Evolutionary conservation across 2,888 invertebrate species (phyloP), one percentile per base, ranked within the genome.

Genomic region (Barypeithes pellucidus): DNA sequence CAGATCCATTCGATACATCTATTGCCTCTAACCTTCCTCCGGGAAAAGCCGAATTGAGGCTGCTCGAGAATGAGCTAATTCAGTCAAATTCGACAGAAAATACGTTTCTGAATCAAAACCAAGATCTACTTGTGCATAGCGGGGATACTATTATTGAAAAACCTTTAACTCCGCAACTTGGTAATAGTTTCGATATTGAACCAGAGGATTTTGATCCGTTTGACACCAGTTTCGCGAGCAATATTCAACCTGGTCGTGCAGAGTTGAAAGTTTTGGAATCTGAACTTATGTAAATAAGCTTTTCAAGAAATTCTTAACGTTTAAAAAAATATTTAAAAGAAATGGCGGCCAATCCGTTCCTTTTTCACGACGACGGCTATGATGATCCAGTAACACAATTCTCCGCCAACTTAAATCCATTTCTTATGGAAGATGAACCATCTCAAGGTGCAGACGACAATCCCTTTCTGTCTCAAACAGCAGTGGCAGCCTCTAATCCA

Each of bases 1-100:
- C 87, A 8, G 95, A 95, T 87, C 96, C 96, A 0, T 96, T 96
- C 83, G 96, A 96, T 82, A 96, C 96, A 0, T 94, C 95, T 0
- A 93, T 94, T 79, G 94, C 94, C 0, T 88, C 88, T 70, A 92
- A 93, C 81, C 90, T 94, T 67, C 87, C 90, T 62, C 95, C 94
- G 0, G 93, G 95, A 3, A 92, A 91, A 85, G 92, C 94, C 1
- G 95, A 95, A 84, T 87, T 95, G 9, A 94, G 93, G 83, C 85
- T 94, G 43, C 82, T 95, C 18, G 94, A 94, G 78, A 93, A 89
- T 83, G 94, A 94, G 82, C 88, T 95, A 71, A 92, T 92, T 20
- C 82, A 86, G 29, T 78, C 88, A 91, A 72, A 59, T 67, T 12
- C 79, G 12, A 11, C 59, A 12, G 59, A 39, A 24, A 18, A 7